Percentiles rank a stretch among this genome's conserved stretches.
Evolutionary conservation across 2,888 invertebrate genomes (phyloP).

Genomic region (Mesorhabditis sp.): DNA sequence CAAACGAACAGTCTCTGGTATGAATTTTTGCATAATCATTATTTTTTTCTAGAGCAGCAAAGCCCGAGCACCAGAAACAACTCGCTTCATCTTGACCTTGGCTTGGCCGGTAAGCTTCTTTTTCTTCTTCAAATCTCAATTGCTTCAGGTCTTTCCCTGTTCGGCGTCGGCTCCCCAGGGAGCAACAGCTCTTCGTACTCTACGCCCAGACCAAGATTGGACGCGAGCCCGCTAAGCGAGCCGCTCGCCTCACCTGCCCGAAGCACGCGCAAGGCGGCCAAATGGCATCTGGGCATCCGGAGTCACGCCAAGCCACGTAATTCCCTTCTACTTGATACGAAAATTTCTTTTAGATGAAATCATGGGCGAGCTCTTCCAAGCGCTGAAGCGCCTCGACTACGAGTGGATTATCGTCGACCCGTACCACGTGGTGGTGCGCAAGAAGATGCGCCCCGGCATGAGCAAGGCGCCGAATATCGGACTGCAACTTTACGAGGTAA

Average conservation of each 20-base stretch:
- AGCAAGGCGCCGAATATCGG: background rate
- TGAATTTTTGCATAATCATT: no score
- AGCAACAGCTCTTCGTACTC: no score
- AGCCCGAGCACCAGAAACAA: no score
- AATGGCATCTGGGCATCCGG: constrained; percentile 89
- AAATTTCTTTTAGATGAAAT: constrained; percentile 18
- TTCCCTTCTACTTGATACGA: background rate
- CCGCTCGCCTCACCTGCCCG: constrained; percentile 1
- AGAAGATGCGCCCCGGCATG: constrained; percentile 64
- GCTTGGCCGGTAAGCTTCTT: no score
- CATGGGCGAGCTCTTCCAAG: constrained; percentile 75
- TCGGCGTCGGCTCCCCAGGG: background rate
- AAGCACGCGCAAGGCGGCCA: constrained; percentile 79
- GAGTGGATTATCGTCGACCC: constrained; percentile 98
- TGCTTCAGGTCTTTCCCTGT: background rate
- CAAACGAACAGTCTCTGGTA: background rate
- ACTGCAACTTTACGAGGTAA: background rate
- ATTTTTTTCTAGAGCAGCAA: no score
- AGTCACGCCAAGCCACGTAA: constrained; percentile 86
- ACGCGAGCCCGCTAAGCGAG: no score
- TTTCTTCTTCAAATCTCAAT: background rate
- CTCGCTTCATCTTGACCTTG: no score
- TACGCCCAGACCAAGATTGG: no score
- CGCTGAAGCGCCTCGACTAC: constrained; percentile 92
- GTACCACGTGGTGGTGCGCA: constrained; percentile 85